Percentiles rank a stretch among this genome's conserved stretches.
These are phyloP conservation scores for Octonoba sinensis DNA, from an alignment of 2,888 invertebrate genomes.

Conservation along the genomic window DNA sequence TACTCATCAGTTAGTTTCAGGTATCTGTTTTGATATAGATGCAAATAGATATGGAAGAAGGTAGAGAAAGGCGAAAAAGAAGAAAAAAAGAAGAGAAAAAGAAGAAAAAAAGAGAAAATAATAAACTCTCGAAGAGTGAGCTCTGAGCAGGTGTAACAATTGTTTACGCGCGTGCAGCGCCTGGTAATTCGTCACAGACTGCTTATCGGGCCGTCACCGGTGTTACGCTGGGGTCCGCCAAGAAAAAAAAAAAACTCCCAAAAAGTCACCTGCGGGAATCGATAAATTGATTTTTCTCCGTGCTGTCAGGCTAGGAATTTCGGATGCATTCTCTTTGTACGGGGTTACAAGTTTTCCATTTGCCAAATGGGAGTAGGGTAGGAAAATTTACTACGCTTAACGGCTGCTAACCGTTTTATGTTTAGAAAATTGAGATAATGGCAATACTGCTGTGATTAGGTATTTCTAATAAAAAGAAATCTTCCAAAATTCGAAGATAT, in stretches of 20 bases:
- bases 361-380: too few relatives aligned
- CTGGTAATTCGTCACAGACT: constrained; percentile 28
- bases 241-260: constrained; percentile 1
- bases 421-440: too few relatives aligned
- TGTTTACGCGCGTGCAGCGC: constrained; percentile 36
- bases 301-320: constrained; percentile 17
- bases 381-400: too few relatives aligned
- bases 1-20: too few relatives aligned
- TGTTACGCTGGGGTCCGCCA: not conserved
- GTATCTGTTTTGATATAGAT: not conserved
- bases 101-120: not conserved
- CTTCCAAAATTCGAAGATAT: too few relatives aligned
- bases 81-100: not conserved
- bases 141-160: constrained; percentile 43
- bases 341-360: too few relatives aligned
- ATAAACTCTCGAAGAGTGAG: too few relatives aligned
- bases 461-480: too few relatives aligned
- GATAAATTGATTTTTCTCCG: constrained; percentile 31
- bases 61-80: not conserved
- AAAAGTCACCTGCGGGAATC: constrained; percentile 42
- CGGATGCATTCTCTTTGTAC: too few relatives aligned
- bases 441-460: too few relatives aligned
- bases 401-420: too few relatives aligned
- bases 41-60: not conserved
- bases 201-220: not conserved